Evolutionary conservation across 2,888 invertebrate species (phyloP), one percentile per base, ranked within the genome.

Genomic region (Pandemis cinnamomeana): DNA sequence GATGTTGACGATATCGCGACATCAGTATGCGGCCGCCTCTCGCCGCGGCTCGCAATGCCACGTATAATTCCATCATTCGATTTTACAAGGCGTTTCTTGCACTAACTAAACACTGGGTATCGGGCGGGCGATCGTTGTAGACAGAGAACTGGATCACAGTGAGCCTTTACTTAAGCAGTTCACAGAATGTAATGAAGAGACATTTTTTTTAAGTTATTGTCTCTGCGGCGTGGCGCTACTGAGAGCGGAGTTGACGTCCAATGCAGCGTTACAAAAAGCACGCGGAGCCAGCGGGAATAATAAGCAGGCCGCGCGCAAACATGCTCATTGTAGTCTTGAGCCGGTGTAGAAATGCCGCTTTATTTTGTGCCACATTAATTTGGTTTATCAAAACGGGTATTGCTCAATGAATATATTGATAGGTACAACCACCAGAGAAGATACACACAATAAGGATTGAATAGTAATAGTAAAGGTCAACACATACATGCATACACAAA

Each of bases 21-120:
- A 68, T 72, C 69, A 72, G 69, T 69, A 72, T 72, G 68, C 63
- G 48, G 36, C 51, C 67, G 62, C 20, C 44, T 4, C 63, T 62
- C 58, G 61, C 68, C 44, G 44, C 67, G 67, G 15, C 42, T 8
- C 41, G 67, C 42, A 41, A 41, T 60, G 69, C 41, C 15, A 53
- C 42, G 72, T 66, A 71, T 70, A 71, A 71, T 74, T 67, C 66
- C 53, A 11, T 51, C 61, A 66, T 74, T 74, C 41, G 51, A 70
- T 60, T 48, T 60, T n/a, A 51, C 64, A 55, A 15, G 51, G 69
- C 20, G 20, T 55, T 70, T 69, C 67, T 72, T 68, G 13, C 11
- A 60, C 58, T 58, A 58, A 13, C 7, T 42, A 20, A 20, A 55
- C 20, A 8, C 53, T 15, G 51, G 46, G 58, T 51, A 48, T 46